These are phyloP conservation scores for Hippocampus mohnikei DNA, from an alignment of 2,113 vertebrate species.

Conservation along the genomic window DNA sequence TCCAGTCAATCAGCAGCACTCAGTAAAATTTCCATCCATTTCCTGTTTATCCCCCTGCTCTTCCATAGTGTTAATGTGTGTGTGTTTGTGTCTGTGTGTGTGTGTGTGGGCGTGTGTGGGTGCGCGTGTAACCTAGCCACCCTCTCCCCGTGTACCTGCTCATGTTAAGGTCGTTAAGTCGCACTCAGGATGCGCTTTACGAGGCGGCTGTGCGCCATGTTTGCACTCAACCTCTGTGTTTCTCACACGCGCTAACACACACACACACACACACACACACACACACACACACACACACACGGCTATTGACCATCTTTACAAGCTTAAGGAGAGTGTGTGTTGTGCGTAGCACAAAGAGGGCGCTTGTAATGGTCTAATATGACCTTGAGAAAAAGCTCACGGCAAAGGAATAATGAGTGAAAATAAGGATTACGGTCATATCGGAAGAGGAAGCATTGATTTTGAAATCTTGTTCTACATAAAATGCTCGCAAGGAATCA, in stretches of 20 bases:
- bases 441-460: no score
- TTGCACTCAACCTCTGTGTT: conserved; percentile 32
- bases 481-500: not conserved
- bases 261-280: not conserved
- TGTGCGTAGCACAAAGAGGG: not conserved
- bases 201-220: conserved; percentile 22
- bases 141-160: conserved; percentile 47
- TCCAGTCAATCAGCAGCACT: not conserved
- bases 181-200: conserved; percentile 39
- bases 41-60: not conserved
- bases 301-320: not conserved
- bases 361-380: not conserved
- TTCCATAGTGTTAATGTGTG: not conserved
- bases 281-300: conserved; percentile 1
- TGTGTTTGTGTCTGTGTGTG: not conserved
- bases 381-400: conserved; percentile 1
- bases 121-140: conserved; percentile 30
- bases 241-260: not conserved
- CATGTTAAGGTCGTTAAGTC: conserved; percentile 46
- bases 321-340: not conserved
- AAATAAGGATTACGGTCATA: not conserved
- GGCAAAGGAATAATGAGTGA: not conserved
- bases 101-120: not conserved
- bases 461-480: not conserved
- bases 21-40: not conserved